Evolutionary conservation across 2,888 invertebrate species (phyloP).

Genomic region (Drosophila cognata): DNA sequence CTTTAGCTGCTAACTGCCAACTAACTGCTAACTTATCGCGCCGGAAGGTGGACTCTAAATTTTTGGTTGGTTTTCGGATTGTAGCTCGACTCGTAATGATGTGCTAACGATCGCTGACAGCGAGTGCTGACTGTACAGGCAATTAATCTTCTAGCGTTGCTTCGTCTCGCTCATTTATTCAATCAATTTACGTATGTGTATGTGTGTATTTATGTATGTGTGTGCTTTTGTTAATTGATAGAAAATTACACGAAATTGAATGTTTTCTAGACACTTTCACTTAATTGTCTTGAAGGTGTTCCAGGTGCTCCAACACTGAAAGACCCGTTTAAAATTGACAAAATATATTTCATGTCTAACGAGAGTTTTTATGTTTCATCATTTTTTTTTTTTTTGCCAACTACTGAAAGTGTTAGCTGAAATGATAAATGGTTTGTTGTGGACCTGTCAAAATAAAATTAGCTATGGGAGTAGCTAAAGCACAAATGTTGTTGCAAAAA

Average conservation of each 20-base stretch:
- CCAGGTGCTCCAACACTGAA: conserved; percentile 24
- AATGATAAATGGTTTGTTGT: conserved; percentile 51
- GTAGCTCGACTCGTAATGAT: conserved; percentile 57
- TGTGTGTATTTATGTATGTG: conserved; percentile 8
- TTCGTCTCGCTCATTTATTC: conserved; percentile 35
- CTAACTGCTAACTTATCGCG: no score
- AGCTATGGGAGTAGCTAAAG: not conserved
- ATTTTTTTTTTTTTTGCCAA: conserved; percentile 12
- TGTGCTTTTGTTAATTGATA: conserved; percentile 76
- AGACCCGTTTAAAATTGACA: conserved; percentile 61
- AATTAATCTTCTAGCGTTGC: conserved; percentile 66
- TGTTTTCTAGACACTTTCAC: conserved; percentile 74
- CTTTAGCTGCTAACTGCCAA: conserved; percentile 3
- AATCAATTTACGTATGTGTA: conserved; percentile 10
- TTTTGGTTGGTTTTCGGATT: not conserved
- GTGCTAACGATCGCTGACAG: conserved; percentile 69
- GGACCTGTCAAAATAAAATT: conserved; percentile 7
- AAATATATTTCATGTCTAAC: conserved; percentile 51
- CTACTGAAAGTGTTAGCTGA: conserved; percentile 46
- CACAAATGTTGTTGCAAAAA: not conserved
- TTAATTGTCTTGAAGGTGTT: conserved; percentile 50
- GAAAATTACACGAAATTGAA: conserved; percentile 77
- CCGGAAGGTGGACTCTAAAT: not conserved
- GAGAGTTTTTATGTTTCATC: conserved; percentile 26
- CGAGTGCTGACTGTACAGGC: conserved; percentile 46